Evolutionary conservation across 2,797 vertebrate genomes (phyloP), one percentile per base, ranked within the genome.

Genomic region (Gadopsis marmoratus): DNA sequence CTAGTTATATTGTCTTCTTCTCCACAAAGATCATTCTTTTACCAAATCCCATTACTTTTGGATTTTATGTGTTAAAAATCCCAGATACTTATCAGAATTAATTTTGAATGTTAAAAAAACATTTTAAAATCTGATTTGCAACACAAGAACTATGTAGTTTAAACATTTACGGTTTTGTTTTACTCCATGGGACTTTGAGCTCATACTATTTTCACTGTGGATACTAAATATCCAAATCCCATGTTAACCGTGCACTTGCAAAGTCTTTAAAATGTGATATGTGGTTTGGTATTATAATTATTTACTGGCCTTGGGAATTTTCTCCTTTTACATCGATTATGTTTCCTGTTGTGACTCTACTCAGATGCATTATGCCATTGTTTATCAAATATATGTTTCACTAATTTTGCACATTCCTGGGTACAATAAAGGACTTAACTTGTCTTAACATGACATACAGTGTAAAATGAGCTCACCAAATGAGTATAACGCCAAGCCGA

Each of bases 401-500:
- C 0, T 23, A 0, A 50, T 33, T 50, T 31, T 6, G 7, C 61
- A 50, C 3, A 35, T 35, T 59, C 5, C 26, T 35, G 35, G 26
- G 26, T 23, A 14, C 5, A 3, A 23, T 48, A 2, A 47, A 54
- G 7, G 55, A 1, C 21, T 53, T 2, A 53, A 29, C 12, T 59
- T 11, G 3, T 41, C 4, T 48, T 62, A 45, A 74, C 33, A n/a
- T 14, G 9, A 80, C 95, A 76, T 11, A 19, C 1, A 55, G n/a
- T 17, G 23, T 35, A 7, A 37, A 72, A 39, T 33, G 12, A 56
- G 19, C 78, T 98, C 94, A 99, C 98, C 98, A 1, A 97, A 99
- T 4, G 97, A 96, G 87, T 99, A 99, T 0, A 99, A 90, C 33
- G 96, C 81, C 77, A 99, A 93, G 14, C 98, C 97, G 0, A 61